These are phyloP conservation scores for Nasonia oneida DNA, from an alignment of 2,888 invertebrate species.

Conservation along the genomic window DNA sequence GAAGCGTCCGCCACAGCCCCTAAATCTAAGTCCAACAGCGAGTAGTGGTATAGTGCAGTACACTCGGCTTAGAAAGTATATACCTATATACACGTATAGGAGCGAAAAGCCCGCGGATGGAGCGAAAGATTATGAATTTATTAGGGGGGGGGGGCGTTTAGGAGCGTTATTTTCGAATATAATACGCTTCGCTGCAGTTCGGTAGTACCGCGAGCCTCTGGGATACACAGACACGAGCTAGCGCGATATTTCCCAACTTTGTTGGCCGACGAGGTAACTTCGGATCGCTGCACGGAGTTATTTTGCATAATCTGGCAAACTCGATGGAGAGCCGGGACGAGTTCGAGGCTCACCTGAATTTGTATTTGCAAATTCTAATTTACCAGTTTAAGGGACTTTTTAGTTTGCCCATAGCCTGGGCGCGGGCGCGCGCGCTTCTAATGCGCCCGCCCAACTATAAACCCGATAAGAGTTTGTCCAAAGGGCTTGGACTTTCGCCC, in stretches of 20 bases:
- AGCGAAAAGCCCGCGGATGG: too few relatives aligned
- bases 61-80: slow-evolving; percentile 74
- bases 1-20: slow-evolving; percentile 70
- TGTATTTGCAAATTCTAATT: slow-evolving; percentile 59
- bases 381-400: slow-evolving; percentile 59
- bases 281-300: slow-evolving; percentile 57
- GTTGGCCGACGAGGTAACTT: slow-evolving; percentile 55
- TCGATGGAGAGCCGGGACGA: slow-evolving; percentile 23
- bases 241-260: slow-evolving; percentile 60
- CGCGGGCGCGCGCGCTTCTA: not conserved
- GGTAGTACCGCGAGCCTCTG: slow-evolving; percentile 25
- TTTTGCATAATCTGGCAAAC: slow-evolving; percentile 62
- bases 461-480: slow-evolving; percentile 25
- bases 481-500: not conserved
- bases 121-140: slow-evolving; percentile 61
- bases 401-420: slow-evolving; percentile 8
- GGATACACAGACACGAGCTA: slow-evolving; percentile 4
- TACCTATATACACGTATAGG: not conserved
- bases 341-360: slow-evolving; percentile 39
- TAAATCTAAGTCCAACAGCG: slow-evolving; percentile 78
- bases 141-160: slow-evolving; percentile 45
- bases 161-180: slow-evolving; percentile 58
- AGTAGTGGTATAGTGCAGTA: slow-evolving; percentile 65
- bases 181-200: slow-evolving; percentile 56
- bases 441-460: slow-evolving; percentile 30